Conservation (phyloP, 1,140 invertebrate genomes). For the Adelges cooleyi region DNA sequence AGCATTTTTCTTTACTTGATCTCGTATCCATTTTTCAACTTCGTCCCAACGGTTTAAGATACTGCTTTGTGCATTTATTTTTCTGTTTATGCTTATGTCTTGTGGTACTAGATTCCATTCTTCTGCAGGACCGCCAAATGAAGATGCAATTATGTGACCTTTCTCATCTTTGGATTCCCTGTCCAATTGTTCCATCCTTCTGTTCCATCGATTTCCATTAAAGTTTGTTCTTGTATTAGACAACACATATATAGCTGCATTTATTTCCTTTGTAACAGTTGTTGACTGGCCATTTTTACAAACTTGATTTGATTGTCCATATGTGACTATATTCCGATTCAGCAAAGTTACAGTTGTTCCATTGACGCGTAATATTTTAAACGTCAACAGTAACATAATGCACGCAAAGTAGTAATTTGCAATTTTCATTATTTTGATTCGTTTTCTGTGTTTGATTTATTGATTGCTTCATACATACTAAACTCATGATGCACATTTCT, state of each 20-base stretch:
- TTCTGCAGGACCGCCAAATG: neutral
- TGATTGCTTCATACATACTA: no score
- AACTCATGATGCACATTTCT: no score
- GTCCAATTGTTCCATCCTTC: neutral
- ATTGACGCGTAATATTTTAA: no score
- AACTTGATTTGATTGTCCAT: neutral
- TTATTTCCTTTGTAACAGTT: neutral
- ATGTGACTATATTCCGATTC: neutral
- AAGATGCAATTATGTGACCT: neutral
- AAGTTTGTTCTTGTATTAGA: neutral
- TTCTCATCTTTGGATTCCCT: neutral
- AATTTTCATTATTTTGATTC: no score
- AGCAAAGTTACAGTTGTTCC: no score
- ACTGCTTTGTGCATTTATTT: neutral
- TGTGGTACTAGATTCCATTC: neutral
- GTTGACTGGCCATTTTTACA: neutral
- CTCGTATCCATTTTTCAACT: neutral
- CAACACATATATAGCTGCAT: neutral
- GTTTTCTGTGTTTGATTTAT: no score
- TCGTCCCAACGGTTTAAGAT: neutral
- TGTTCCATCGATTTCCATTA: neutral
- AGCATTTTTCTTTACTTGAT: neutral
- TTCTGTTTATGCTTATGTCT: neutral
- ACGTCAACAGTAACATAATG: no score
- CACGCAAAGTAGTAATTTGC: no score